Base-by-base conservation (phyloP, 2,797 vertebrate genomes). In the Lutra lutra region DNA sequence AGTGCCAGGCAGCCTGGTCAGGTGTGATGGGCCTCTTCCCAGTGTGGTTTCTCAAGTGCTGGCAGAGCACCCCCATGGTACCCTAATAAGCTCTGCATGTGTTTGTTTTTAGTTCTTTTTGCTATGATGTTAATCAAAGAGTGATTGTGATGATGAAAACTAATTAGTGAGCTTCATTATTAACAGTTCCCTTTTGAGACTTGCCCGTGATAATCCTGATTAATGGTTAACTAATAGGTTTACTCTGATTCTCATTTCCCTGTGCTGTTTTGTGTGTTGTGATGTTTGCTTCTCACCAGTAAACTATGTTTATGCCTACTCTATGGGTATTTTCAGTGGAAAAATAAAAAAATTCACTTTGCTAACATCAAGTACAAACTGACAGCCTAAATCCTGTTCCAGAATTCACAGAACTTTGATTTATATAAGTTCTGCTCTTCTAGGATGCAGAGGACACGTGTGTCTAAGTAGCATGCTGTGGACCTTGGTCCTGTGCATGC, bases 131-230 rank as follows among this genome's bases (percentile, higher is more conserved):
- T 97, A 90, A 98, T 97, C 96, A 92, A 94, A 95, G 77, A 48
- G 73, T 95, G 96, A 89, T 92, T 96, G 43, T 80, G 56, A 89
- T 89, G 95, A 96, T 98, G 94, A 66, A 89, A 79, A 43, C 92
- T 97, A 85, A 97, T 97, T 97, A 96, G 88, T 93, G 84, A 96
- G 80, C 88, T 96, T 97, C 95, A 27, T 97, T 95, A 95, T 95
- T 97, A 98, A 84, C 90, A 38, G 79, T 91, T 98, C 92, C 89
- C 80, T 14, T 89, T 62, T 89, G 95, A 96, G 92, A 93, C 90
- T 92, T 96, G 95, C 88, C 78, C 80, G 35, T 68, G 97, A 96
- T 97, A 96, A 95, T 97, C 94, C 91, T 89, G 40, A 92, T 95
- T 97, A 94, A 95, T 91, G 78, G 86, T 72, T 93, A 97, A 92